Conservation (phyloP, 2,113 vertebrate species). For the Rhineura floridana region DNA sequence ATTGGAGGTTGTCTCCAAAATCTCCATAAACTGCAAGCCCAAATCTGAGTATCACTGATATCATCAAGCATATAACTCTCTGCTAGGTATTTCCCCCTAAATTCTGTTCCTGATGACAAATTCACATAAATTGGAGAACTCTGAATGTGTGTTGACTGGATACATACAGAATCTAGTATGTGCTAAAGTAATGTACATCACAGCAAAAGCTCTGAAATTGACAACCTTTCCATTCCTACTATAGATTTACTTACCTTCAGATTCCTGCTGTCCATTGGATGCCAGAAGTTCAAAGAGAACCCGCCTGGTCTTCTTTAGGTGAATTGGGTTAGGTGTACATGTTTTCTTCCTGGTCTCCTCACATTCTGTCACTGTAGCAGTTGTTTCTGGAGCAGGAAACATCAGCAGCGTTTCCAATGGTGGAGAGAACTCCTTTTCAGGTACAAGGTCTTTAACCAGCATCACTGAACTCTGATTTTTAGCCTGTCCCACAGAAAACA, state of each 20-base stretch:
- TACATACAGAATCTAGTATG: background rate
- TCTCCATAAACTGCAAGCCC: background rate
- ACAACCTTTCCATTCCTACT: background rate
- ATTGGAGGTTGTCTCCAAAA: background rate
- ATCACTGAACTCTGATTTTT: conserved; percentile 30
- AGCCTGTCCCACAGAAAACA: conserved; percentile 41
- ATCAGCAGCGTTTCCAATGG: background rate
- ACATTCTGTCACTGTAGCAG: conserved; percentile 10
- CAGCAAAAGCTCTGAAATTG: background rate
- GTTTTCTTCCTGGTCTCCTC: conserved; percentile 28
- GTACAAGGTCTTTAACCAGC: conserved; percentile 22
- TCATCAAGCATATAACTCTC: background rate
- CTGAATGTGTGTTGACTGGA: background rate
- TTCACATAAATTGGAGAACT: conserved; percentile 3
- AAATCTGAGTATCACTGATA: background rate
- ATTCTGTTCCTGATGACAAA: background rate
- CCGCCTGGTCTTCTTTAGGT: conserved; percentile 58
- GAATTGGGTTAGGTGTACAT: conserved; percentile 4
- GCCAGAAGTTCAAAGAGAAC: conserved; percentile 66
- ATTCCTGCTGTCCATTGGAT: conserved; percentile 35
- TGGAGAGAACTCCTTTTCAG: background rate
- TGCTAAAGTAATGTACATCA: background rate
- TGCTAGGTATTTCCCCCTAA: background rate
- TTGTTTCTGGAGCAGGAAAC: conserved; percentile 26
- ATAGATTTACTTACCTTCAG: conserved; percentile 59